Evolutionary conservation across 1,140 invertebrate genomes (phyloP).

Genomic region (Amphibalanus amphitrite): DNA sequence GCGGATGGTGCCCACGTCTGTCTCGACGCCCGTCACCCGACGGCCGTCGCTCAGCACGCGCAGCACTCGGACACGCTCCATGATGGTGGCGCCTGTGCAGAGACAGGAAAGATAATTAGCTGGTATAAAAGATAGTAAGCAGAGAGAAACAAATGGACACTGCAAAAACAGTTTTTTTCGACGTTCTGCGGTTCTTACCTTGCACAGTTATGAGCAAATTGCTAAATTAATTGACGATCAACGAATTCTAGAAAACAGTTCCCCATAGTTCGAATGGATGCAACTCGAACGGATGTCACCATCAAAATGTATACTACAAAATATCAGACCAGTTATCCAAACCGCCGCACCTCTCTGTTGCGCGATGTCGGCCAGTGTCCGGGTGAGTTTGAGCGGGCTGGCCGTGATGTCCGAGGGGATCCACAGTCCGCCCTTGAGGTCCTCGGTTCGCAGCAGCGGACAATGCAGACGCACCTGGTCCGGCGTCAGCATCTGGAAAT

Average conservation of each 20-base stretch:
- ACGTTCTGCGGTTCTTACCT: no score
- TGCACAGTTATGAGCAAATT: no score
- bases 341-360: constrained; percentile 35
- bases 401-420: constrained; percentile 82
- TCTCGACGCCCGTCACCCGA: constrained; percentile 31
- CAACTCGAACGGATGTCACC: no score
- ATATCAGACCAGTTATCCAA: no score
- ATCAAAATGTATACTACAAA: no score
- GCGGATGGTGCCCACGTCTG: constrained; percentile 32
- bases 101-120: no score
- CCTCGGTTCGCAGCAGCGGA: constrained; percentile 59
- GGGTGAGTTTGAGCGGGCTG: constrained; percentile 65
- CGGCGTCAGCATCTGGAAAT: constrained; percentile 44
- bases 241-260: no score
- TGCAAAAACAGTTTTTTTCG: no score
- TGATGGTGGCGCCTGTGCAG: constrained; percentile 63
- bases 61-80: constrained; percentile 61
- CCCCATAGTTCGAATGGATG: no score
- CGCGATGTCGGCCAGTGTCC: constrained; percentile 53
- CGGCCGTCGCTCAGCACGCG: constrained; percentile 38
- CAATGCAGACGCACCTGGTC: constrained; percentile 58
- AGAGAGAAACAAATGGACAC: no score
- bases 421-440: constrained; percentile 76
- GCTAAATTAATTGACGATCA: no score
- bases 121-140: no score